phyloP scores from a whole-genome alignment of 1,140 invertebrate genomes.

The Amphibalanus amphitrite region DNA sequence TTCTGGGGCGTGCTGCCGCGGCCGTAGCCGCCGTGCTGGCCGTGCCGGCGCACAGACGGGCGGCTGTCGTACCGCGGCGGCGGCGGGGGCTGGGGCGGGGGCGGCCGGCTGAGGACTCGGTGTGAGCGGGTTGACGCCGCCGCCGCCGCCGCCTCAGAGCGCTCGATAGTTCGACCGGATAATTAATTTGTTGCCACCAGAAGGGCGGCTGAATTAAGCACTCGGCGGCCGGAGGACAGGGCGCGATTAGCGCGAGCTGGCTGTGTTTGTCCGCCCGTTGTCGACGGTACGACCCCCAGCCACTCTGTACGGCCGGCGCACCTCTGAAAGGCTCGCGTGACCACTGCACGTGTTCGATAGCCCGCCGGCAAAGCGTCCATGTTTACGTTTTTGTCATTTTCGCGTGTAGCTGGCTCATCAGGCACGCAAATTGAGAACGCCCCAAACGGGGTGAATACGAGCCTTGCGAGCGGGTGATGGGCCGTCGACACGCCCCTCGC shows the following conservation, averaged over 20 bases:
- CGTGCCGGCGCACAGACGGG: too few species aligned
- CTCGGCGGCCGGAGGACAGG: neutral
- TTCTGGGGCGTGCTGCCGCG: too few species aligned
- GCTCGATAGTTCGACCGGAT: neutral
- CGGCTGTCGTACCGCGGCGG: too few species aligned
- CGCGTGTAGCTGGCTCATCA: neutral
- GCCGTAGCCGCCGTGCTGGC: too few species aligned
- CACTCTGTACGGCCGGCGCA: too few species aligned
- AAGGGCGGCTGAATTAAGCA: neutral
- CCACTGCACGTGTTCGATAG: neutral
- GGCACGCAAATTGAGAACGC: neutral
- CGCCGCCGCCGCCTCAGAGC: neutral
- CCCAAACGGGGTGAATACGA: neutral
- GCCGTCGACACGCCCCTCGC: too few species aligned
- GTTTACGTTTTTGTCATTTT: conserved; percentile 2
- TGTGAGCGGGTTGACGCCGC: neutral
- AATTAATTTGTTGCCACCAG: neutral
- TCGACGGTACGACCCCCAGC: neutral
- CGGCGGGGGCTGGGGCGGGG: too few species aligned
- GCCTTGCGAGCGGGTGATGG: too few species aligned
- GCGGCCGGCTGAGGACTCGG: too few species aligned
- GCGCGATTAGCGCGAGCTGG: neutral
- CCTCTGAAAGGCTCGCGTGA: neutral
- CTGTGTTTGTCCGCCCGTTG: neutral
- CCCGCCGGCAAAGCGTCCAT: neutral